These are phyloP conservation scores for Tortricodes alternella DNA, from an alignment of 2,888 invertebrate genomes.

Conservation along the genomic window DNA sequence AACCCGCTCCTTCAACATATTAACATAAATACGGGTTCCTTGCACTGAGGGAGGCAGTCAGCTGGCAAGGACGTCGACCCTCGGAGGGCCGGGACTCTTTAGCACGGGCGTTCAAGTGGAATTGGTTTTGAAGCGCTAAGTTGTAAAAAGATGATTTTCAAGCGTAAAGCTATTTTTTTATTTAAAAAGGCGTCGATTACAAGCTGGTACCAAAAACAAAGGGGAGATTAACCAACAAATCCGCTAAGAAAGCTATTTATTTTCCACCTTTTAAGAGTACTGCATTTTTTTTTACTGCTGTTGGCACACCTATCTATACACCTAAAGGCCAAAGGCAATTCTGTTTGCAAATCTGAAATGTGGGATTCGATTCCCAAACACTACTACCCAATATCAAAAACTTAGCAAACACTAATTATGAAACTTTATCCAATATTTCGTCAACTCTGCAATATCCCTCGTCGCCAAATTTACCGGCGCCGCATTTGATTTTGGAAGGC, in stretches of 20 bases:
- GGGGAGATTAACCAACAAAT: too few species aligned
- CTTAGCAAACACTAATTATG: background rate
- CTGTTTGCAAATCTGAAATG: too few species aligned
- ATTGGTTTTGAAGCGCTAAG: background rate
- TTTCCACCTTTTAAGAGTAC: too few species aligned
- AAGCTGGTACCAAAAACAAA: too few species aligned
- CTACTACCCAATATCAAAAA: too few species aligned
- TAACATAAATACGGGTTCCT: conserved; percentile 19
- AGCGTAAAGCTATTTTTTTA: background rate
- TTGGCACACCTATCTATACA: too few species aligned
- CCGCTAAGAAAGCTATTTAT: too few species aligned
- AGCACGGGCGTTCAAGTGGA: conserved; percentile 23
- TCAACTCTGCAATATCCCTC: conserved; percentile 2
- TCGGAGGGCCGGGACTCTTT: conserved; percentile 8
- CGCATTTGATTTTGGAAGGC: conserved; percentile 17
- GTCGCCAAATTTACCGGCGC: conserved; percentile 13
- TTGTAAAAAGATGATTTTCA: background rate
- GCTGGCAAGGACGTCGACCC: conserved; percentile 26
- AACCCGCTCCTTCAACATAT: background rate
- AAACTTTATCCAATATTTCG: background rate
- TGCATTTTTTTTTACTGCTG: too few species aligned
- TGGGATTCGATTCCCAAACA: too few species aligned
- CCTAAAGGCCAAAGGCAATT: too few species aligned
- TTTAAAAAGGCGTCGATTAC: too few species aligned
- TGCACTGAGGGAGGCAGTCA: conserved; percentile 22